A percentile compares a stretch with the other conserved stretches of the same genome.
Evolutionary conservation across 2,888 invertebrate species (phyloP).

Genomic region (Nysson spinosus): DNA sequence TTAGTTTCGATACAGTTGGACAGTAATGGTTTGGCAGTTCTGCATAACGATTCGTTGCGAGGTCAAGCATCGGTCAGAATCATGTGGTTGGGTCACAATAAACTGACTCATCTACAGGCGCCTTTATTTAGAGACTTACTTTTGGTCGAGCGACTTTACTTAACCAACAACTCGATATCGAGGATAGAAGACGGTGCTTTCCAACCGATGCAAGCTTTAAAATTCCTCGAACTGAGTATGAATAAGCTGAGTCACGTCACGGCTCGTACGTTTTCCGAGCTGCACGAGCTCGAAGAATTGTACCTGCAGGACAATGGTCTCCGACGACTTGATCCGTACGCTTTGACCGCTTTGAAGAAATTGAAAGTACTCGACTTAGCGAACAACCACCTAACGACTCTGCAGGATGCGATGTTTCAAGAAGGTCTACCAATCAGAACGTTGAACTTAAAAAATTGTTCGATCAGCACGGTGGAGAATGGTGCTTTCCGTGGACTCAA

Average conservation of each 20-base stretch:
- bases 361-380: slow-evolving; percentile 88
- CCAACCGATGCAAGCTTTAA: slow-evolving; percentile 85
- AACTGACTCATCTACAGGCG: slow-evolving; percentile 84
- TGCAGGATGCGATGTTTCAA: slow-evolving; percentile 87
- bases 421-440: slow-evolving; percentile 86
- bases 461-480: slow-evolving; percentile 85
- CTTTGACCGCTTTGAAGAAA: slow-evolving; percentile 86
- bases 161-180: slow-evolving; percentile 90
- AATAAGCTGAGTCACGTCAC: slow-evolving; percentile 86
- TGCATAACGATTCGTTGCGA: slow-evolving; percentile 88
- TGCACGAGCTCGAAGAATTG: slow-evolving; percentile 89
- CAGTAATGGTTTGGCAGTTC: slow-evolving; percentile 85
- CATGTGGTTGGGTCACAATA: slow-evolving; percentile 93
- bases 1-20: slow-evolving; percentile 90
- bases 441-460: slow-evolving; percentile 87
- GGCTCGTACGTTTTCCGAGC: slow-evolving; percentile 86
- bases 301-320: slow-evolving; percentile 87
- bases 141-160: slow-evolving; percentile 87
- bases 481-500: slow-evolving; percentile 86
- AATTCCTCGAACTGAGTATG: slow-evolving; percentile 88
- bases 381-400: slow-evolving; percentile 85
- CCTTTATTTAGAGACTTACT: slow-evolving; percentile 88
- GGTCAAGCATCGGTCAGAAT: slow-evolving; percentile 91
- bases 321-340: slow-evolving; percentile 84
- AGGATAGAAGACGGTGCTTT: slow-evolving; percentile 91